These are phyloP conservation scores for Silurus glanis DNA, from an alignment of 2,113 vertebrate species.

Conservation along the genomic window DNA sequence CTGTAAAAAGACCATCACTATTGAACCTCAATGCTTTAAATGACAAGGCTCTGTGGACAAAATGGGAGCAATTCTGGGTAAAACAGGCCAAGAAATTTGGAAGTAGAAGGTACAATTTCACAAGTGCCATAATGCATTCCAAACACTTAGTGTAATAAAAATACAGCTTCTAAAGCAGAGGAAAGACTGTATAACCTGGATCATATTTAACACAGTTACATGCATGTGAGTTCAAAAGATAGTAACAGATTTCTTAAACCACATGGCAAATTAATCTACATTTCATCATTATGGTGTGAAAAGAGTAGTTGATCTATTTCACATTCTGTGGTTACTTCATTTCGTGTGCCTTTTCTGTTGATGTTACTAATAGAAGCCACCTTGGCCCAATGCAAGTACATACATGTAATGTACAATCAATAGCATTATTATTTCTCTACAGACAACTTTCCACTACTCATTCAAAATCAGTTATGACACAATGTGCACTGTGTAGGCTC, in stretches of 20 bases:
- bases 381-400: neutral
- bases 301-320: neutral
- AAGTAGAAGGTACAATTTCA: neutral
- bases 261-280: neutral
- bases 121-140: conserved; percentile 8
- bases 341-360: neutral
- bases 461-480: neutral
- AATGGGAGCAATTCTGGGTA: neutral
- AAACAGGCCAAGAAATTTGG: neutral
- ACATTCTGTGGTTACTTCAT: neutral
- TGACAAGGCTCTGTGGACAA: neutral
- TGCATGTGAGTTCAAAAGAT: neutral
- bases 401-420: neutral
- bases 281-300: neutral
- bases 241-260: neutral
- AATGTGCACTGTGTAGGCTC: neutral
- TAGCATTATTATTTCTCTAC: neutral
- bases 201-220: neutral
- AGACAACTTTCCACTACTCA: neutral
- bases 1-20: neutral
- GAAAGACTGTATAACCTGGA: neutral
- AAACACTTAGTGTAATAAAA: neutral
- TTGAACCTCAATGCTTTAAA: neutral
- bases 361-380: neutral
- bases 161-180: neutral